A percentile compares a stretch with the other conserved stretches of the same genome.
Conservation (phyloP, 2,888 invertebrate species). For the Eugnorisma glareosa region DNA sequence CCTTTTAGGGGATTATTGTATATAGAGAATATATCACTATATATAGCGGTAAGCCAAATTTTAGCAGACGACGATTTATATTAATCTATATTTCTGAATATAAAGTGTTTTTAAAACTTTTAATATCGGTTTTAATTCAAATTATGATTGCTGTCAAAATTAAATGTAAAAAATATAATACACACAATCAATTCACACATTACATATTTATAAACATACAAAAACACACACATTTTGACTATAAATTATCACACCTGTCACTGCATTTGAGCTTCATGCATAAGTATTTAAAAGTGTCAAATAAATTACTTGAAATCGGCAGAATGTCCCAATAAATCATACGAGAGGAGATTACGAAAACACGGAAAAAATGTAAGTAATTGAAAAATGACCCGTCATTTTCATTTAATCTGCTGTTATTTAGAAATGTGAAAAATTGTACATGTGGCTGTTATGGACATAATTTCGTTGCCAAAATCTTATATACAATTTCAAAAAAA, state of each 20-base stretch:
- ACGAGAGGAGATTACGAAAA: constrained; percentile 2
- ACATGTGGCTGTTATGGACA: neutral
- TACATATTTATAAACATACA: neutral
- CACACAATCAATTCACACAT: neutral
- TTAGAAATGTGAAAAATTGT: neutral
- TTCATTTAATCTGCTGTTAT: neutral
- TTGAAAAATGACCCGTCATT: constrained; percentile 23
- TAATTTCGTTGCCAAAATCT: neutral
- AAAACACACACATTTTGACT: neutral
- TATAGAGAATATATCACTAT: constrained; percentile 76
- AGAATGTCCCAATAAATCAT: constrained; percentile 45
- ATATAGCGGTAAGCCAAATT: constrained; percentile 67
- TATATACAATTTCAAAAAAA: neutral
- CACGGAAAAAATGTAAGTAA: constrained; percentile 1
- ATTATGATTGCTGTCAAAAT: constrained; percentile 40
- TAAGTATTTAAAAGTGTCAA: constrained; percentile 29
- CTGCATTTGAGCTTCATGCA: constrained; percentile 28
- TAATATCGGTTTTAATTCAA: constrained; percentile 51
- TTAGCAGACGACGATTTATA: constrained; percentile 71
- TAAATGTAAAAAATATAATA: neutral
- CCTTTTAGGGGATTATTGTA: constrained; percentile 81
- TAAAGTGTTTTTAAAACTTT: constrained; percentile 42
- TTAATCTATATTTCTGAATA: constrained; percentile 67
- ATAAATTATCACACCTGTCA: constrained; percentile 29
- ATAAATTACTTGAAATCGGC: constrained; percentile 47